These are phyloP conservation scores for Cricetomys ansorgei DNA, from an alignment of 2,113 vertebrate species.

Conservation along the genomic window DNA sequence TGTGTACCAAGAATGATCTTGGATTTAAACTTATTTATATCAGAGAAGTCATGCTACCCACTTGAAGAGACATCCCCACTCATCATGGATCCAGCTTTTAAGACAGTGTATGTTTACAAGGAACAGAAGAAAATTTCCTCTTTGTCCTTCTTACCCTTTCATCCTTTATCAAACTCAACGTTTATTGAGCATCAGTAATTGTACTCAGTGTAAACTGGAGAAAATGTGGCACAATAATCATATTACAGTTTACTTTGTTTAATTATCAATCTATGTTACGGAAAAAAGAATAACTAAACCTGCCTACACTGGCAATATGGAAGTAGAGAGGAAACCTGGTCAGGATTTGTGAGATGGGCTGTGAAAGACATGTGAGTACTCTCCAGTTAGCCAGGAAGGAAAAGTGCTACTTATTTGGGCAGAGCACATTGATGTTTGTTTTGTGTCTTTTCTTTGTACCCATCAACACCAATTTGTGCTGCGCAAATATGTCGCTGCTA, in stretches of 20 bases:
- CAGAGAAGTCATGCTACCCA: not conserved
- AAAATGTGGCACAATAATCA: not conserved
- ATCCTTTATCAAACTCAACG: not conserved
- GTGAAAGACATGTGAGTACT: not conserved
- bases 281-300: not conserved
- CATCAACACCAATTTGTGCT: not conserved
- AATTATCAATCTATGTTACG: not conserved
- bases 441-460: not conserved
- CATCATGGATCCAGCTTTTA: not conserved
- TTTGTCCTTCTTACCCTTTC: not conserved
- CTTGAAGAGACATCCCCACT: not conserved
- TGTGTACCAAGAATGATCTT: not conserved
- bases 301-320: not conserved
- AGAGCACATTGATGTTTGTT: not conserved
- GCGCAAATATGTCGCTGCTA: not conserved
- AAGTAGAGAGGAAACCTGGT: not conserved
- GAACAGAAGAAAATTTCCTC: not conserved
- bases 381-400: not conserved
- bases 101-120: not conserved
- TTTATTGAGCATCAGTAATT: not conserved
- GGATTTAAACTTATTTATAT: slow-evolving; percentile 38
- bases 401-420: not conserved
- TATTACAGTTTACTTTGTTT: not conserved
- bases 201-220: not conserved
- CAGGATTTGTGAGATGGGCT: not conserved